Conservation (phyloP, 1,140 invertebrate genomes). For the Neuroterus valhalla region DNA sequence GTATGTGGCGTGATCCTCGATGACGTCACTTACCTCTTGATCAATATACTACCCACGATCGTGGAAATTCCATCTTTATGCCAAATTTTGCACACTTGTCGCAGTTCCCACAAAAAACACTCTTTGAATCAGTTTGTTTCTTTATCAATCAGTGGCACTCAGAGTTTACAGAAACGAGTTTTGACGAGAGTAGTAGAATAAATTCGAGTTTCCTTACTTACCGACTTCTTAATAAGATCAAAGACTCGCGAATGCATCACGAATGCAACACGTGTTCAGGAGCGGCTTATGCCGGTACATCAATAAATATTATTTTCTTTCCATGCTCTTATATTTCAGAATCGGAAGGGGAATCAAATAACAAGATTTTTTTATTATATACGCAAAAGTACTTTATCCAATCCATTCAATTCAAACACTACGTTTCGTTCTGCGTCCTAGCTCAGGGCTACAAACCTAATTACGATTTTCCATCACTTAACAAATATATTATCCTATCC, state of each 20-base stretch:
- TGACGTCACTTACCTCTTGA: conserved; percentile 63
- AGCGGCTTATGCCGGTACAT: too few species aligned
- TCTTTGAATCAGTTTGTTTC: background rate
- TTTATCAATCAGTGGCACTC: too few species aligned
- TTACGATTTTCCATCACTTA: background rate
- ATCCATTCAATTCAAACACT: background rate
- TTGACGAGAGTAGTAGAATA: background rate
- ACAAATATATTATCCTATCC: background rate
- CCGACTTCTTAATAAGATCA: background rate
- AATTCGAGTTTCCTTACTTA: background rate
- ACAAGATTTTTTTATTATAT: background rate
- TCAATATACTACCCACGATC: conserved; percentile 48
- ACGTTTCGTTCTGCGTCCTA: background rate
- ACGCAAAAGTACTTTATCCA: conserved; percentile 5
- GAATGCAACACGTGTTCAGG: background rate
- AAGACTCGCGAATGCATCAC: background rate
- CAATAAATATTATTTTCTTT: too few species aligned
- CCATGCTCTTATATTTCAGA: background rate
- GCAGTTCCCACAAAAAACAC: background rate
- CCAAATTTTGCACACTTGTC: background rate
- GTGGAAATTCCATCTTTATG: background rate
- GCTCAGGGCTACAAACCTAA: background rate
- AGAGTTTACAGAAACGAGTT: too few species aligned
- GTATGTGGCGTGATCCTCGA: conserved; percentile 72
- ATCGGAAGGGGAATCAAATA: background rate